phyloP scores from a whole-genome alignment of 2,888 invertebrate species.

The Horisme vitalbata region DNA sequence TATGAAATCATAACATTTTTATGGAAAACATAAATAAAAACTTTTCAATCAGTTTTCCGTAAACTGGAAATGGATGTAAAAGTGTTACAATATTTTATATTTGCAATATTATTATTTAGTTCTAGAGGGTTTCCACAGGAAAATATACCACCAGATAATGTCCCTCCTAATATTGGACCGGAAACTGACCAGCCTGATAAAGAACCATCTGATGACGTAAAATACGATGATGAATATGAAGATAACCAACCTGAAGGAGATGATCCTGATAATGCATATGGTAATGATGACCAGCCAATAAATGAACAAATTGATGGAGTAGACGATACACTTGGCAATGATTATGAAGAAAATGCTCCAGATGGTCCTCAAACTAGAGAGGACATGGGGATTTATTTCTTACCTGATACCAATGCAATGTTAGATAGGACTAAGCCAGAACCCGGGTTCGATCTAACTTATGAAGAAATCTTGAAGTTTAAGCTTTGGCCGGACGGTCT shows the following conservation, averaged over 20 bases:
- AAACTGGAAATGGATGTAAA: slow-evolving; percentile 8
- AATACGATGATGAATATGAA: not conserved
- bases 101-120: slow-evolving; percentile 6
- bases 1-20: slow-evolving; percentile 9
- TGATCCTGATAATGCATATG: not conserved
- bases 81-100: slow-evolving; percentile 6
- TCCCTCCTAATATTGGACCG: not conserved
- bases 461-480: slow-evolving; percentile 44
- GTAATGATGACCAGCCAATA: not conserved
- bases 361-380: not conserved
- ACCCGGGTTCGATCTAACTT: slow-evolving; percentile 44
- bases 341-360: too few species aligned
- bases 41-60: slow-evolving; percentile 9
- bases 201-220: not conserved
- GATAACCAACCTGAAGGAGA: not conserved
- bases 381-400: not conserved
- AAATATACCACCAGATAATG: not conserved
- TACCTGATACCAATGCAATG: not conserved
- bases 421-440: slow-evolving; percentile 23
- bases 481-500: slow-evolving; percentile 64
- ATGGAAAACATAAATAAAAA: slow-evolving; percentile 4
- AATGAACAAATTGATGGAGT: too few species aligned
- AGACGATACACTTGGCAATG: too few species aligned
- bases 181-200: not conserved
- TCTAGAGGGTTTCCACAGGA: slow-evolving; percentile 5